Conservation (phyloP, 1,140 invertebrate genomes). For the Stenopsyche tienmushanensis region DNA sequence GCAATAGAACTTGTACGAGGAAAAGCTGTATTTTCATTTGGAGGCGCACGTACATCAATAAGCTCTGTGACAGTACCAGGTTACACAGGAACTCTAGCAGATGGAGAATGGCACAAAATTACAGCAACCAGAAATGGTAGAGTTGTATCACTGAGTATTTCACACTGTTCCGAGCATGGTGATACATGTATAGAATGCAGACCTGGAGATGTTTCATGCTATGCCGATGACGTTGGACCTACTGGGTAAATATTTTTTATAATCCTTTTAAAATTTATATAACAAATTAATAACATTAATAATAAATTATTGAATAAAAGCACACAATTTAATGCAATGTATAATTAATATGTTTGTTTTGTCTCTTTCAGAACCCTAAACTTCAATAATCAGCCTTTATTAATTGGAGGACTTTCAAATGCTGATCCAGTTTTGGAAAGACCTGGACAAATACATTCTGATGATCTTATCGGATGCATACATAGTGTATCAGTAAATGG, state of each 20-base stretch:
- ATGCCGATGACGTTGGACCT: slow-evolving; percentile 79
- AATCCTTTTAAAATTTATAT: background rate
- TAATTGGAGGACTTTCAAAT: slow-evolving; percentile 80
- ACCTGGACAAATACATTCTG: slow-evolving; percentile 83
- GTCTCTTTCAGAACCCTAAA: slow-evolving; percentile 76
- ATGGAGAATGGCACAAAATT: slow-evolving; percentile 89
- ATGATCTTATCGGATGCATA: slow-evolving; percentile 91
- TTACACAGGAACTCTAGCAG: slow-evolving; percentile 66
- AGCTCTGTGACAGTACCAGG: slow-evolving; percentile 70
- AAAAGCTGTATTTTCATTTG: slow-evolving; percentile 84
- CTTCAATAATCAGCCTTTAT: slow-evolving; percentile 84
- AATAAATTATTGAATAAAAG: slow-evolving; percentile 9
- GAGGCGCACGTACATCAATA: slow-evolving; percentile 82
- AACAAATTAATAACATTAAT: background rate
- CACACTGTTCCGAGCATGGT: slow-evolving; percentile 78
- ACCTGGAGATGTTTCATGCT: slow-evolving; percentile 77
- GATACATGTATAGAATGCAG: slow-evolving; percentile 83
- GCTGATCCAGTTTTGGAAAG: slow-evolving; percentile 83
- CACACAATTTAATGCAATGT: too few relatives aligned
- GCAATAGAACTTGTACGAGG: slow-evolving; percentile 85
- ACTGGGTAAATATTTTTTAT: slow-evolving; percentile 56
- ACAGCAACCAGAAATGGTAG: slow-evolving; percentile 86
- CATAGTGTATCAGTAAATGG: slow-evolving; percentile 89
- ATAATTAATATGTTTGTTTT: slow-evolving; percentile 25
- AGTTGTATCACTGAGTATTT: slow-evolving; percentile 80